phyloP scores from a whole-genome alignment of 35 echinoderm and acorn worm species.

The Hemicentrotus pulcherrimus region DNA sequence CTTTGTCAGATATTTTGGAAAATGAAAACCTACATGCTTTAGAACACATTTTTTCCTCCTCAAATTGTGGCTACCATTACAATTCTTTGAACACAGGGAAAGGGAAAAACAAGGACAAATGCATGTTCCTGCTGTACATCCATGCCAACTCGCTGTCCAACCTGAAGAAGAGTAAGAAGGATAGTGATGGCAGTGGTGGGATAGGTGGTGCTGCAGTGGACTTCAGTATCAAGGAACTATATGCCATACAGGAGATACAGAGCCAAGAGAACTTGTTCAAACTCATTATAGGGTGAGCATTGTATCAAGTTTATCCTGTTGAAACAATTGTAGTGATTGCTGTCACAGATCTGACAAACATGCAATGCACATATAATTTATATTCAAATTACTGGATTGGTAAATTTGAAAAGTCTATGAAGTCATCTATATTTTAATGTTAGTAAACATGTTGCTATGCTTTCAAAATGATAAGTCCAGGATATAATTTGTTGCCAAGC shows the following conservation, averaged over 20 bases:
- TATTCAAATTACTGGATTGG: too few relatives aligned
- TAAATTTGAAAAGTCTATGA: too few relatives aligned
- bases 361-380: too few relatives aligned
- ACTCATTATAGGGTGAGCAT: constrained; percentile 86
- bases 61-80: neutral
- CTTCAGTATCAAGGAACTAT: constrained; percentile 98
- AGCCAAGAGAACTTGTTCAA: constrained; percentile 83
- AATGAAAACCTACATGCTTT: too few relatives aligned
- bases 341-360: too few relatives aligned
- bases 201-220: constrained; percentile 73
- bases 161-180: constrained; percentile 84
- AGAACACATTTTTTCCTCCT: too few relatives aligned
- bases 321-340: neutral
- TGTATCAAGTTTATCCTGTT: neutral
- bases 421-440: too few relatives aligned
- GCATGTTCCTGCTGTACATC: constrained; percentile 99
- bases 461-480: too few relatives aligned
- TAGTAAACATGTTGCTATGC: too few relatives aligned
- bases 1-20: too few relatives aligned
- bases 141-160: constrained; percentile 87
- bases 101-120: constrained; percentile 95
- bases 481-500: too few relatives aligned
- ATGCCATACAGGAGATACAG: constrained; percentile 99
- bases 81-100: constrained; percentile 54
- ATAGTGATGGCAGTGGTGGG: neutral